phyloP scores from a whole-genome alignment of 2,888 invertebrate species.

The Pyrrhia umbra region DNA sequence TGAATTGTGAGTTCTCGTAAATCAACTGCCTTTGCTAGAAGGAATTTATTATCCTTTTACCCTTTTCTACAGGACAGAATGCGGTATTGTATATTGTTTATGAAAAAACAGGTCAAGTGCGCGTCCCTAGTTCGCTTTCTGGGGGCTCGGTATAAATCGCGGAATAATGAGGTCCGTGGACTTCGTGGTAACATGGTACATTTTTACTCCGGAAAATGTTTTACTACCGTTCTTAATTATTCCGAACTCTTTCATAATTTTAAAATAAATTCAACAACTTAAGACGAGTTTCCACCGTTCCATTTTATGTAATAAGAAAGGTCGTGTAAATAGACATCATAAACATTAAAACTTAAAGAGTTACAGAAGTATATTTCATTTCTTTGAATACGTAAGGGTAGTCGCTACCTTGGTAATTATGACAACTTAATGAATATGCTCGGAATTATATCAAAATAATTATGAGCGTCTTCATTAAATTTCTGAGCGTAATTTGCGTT shows the following conservation, averaged over 20 bases:
- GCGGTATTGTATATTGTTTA: constrained; percentile 64
- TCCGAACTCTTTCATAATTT: constrained; percentile 32
- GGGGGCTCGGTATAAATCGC: constrained; percentile 44
- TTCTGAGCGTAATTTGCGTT: constrained; percentile 59
- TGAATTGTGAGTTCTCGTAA: constrained; percentile 68
- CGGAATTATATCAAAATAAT: constrained; percentile 60
- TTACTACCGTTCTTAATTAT: constrained; percentile 44
- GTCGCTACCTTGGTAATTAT: constrained; percentile 52
- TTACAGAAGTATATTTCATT: constrained; percentile 46
- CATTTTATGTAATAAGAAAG: constrained; percentile 35
- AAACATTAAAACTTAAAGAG: constrained; percentile 48
- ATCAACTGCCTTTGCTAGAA: constrained; percentile 71
- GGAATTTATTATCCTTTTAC: constrained; percentile 73
- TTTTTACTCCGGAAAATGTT: constrained; percentile 27
- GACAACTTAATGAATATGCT: constrained; percentile 61
- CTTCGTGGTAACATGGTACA: constrained; percentile 31
- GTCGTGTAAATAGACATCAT: constrained; percentile 19
- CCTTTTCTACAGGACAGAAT: constrained; percentile 66
- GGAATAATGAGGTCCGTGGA: constrained; percentile 44
- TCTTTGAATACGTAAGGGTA: constrained; percentile 37
- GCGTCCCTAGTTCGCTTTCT: constrained; percentile 47
- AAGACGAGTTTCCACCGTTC: constrained; percentile 41
- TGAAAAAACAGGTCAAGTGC: constrained; percentile 62
- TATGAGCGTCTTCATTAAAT: constrained; percentile 54
- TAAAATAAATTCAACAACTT: constrained; percentile 33